A percentile compares a stretch with the other conserved stretches of the same genome.
These are phyloP conservation scores for Chelonoidis abingdonii DNA, from an alignment of 2,113 vertebrate genomes.

Conservation along the genomic window DNA sequence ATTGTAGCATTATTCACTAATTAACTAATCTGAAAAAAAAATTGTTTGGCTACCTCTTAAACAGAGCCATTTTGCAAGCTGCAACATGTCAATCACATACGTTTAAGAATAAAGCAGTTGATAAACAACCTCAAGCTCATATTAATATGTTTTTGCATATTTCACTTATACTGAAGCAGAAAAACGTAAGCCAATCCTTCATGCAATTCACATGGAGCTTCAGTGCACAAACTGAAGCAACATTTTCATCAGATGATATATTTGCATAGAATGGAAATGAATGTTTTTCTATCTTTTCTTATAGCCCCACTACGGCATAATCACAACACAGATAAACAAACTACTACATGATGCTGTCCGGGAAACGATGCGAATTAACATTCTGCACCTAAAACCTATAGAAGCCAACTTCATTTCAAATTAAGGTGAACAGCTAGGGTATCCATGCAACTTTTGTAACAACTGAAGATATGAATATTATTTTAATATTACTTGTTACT, in stretches of 20 bases:
- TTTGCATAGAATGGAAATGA: neutral
- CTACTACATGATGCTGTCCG: neutral
- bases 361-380: neutral
- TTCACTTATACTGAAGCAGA: neutral
- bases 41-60: neutral
- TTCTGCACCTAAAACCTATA: neutral
- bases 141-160: neutral
- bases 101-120: neutral
- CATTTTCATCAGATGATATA: neutral
- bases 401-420: neutral
- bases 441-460: neutral
- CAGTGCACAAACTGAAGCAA: neutral
- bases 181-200: neutral
- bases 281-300: neutral
- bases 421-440: neutral
- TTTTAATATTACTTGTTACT: neutral
- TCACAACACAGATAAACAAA: slow-evolving; percentile 5
- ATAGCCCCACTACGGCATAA: neutral
- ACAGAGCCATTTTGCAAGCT: fast-evolving
- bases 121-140: neutral
- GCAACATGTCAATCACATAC: neutral
- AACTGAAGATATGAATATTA: neutral
- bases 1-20: neutral
- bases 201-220: neutral
- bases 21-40: neutral